These are phyloP conservation scores for Ianthella basta DNA, from an alignment of 37 sponge, comb jelly and placozoan species.

Conservation along the genomic window DNA sequence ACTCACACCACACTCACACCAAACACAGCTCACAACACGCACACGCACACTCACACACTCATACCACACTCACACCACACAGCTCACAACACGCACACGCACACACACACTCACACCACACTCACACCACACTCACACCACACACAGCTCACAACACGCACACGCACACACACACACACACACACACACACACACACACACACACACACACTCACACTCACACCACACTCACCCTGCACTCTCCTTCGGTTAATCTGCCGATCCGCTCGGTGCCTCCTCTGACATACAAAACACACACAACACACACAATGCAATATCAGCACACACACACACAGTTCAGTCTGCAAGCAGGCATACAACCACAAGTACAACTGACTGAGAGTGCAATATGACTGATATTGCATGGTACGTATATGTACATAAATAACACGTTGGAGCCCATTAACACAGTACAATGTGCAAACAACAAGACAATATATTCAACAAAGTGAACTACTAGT, in stretches of 20 bases:
- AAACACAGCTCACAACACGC: not conserved
- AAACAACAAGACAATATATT: too few species aligned
- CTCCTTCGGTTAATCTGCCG: slow-evolving; percentile 58
- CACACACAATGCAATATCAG: not conserved
- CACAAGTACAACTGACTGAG: too few species aligned
- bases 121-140: not conserved
- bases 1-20: slow-evolving; percentile 11
- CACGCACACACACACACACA: slow-evolving; percentile 16
- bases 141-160: not conserved
- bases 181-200: not conserved
- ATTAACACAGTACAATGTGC: too few species aligned
- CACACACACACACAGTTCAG: too few species aligned
- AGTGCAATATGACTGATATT: too few species aligned
- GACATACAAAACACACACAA: not conserved
- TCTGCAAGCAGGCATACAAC: too few species aligned
- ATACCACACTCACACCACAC: slow-evolving; percentile 30
- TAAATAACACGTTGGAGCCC: too few species aligned
- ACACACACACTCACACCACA: not conserved
- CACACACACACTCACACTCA: not conserved
- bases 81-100: not conserved
- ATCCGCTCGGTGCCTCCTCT: slow-evolving; percentile 70
- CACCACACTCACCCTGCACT: slow-evolving; percentile 38
- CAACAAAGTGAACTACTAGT: too few species aligned
- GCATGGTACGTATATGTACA: too few species aligned
- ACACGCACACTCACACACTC: not conserved